A percentile compares a stretch with the other conserved stretches of the same genome.
Conservation (phyloP, 2,888 invertebrate genomes). For the Lepidonotus clava region DNA sequence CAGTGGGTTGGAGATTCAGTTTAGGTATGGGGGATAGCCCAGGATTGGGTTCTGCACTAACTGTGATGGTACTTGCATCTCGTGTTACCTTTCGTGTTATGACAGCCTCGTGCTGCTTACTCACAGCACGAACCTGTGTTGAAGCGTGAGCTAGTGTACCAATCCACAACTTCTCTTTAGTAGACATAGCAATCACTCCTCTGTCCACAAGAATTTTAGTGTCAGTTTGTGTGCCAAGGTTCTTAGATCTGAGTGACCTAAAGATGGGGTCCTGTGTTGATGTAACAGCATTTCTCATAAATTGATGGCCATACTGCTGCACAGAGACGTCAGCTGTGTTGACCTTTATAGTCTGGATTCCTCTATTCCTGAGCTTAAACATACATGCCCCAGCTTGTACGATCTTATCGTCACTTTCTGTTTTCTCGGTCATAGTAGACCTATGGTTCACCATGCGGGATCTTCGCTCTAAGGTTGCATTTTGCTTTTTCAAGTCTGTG, state of each 20-base stretch:
- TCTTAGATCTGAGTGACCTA: not conserved
- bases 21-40: not conserved
- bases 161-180: conserved; percentile 11
- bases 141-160: not conserved
- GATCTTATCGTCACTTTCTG: not conserved
- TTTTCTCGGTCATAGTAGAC: not conserved
- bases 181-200: not conserved
- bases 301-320: conserved; percentile 12
- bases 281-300: conserved; percentile 1
- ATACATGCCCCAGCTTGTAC: not conserved
- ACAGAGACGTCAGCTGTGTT: not conserved
- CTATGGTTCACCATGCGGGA: conserved; percentile 14
- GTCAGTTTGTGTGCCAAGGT: conserved; percentile 2
- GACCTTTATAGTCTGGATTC: not conserved
- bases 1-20: not conserved
- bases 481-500: not conserved
- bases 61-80: conserved; percentile 14
- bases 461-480: not conserved
- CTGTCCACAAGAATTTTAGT: conserved; percentile 1
- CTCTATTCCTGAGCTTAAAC: not conserved
- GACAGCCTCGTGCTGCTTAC: not conserved
- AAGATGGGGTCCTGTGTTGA: conserved; percentile 26
- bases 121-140: conserved; percentile 43
- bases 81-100: not conserved
- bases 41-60: not conserved